Conservation (phyloP, 2,113 vertebrate genomes). For the Psephotus haematonotus region DNA sequence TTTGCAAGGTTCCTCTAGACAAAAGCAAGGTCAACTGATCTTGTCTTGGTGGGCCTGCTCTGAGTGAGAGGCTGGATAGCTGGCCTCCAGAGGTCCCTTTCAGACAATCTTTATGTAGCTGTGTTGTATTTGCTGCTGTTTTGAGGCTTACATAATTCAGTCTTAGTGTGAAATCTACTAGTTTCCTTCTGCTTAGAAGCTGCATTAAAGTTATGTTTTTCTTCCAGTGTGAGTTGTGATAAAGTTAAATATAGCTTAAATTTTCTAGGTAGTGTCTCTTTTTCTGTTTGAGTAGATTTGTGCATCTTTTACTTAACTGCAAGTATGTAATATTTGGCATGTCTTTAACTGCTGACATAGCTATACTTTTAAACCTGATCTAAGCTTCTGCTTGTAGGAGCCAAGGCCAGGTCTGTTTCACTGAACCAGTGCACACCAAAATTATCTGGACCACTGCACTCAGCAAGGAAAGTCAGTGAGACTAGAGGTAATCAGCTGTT, state of each 20-base stretch:
- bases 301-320: neutral
- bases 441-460: constrained; percentile 22
- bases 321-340: neutral
- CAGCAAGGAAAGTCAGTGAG: constrained; percentile 41
- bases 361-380: neutral
- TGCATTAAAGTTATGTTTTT: neutral
- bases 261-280: neutral
- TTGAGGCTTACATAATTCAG: neutral
- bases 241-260: neutral
- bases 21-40: neutral
- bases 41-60: rapidly evolving
- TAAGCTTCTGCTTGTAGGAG: constrained; percentile 27
- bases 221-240: neutral
- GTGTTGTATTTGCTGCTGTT: neutral
- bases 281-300: neutral
- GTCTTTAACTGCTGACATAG: neutral
- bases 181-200: neutral
- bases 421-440: constrained; percentile 42
- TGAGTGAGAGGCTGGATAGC: neutral
- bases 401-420: constrained; percentile 34
- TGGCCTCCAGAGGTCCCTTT: neutral
- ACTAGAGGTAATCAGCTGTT: constrained; percentile 9
- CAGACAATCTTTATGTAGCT: neutral
- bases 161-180: neutral
- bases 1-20: neutral